Evolutionary conservation across 2,113 vertebrate genomes (phyloP).

Genomic region (Protobothrops flavoviridis): DNA sequence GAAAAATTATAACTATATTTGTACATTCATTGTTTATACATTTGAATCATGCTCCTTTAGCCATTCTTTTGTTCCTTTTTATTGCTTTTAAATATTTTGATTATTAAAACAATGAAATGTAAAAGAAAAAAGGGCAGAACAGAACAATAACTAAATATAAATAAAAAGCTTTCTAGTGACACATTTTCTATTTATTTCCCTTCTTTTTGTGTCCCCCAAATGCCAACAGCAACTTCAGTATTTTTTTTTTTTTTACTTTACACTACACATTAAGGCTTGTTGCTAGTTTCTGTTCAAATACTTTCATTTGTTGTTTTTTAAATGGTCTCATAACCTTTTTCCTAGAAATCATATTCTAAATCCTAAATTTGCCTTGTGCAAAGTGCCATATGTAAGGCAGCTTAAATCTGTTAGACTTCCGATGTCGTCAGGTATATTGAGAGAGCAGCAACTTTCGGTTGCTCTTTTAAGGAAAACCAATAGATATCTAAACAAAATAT

Average conservation of each 20-base stretch:
- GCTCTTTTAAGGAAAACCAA: not conserved
- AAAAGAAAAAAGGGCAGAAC: not conserved
- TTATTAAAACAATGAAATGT: not conserved
- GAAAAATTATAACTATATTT: not conserved
- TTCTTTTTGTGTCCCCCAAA: not conserved
- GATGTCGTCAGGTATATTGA: not conserved
- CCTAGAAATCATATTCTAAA: not conserved
- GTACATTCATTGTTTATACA: not conserved
- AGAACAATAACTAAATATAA: not conserved
- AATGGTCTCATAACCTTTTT: not conserved
- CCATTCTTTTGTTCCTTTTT: not conserved
- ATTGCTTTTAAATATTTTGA: not conserved
- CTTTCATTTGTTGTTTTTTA: not conserved
- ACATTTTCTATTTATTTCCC: not conserved
- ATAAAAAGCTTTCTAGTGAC: not conserved
- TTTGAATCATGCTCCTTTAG: not conserved
- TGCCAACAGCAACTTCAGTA: not conserved
- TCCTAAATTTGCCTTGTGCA: not conserved
- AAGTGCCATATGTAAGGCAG: not conserved
- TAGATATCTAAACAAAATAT: not conserved
- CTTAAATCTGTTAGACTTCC: not conserved
- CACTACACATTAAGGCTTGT: not conserved
- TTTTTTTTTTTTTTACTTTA: not conserved
- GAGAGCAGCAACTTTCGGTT: not conserved
- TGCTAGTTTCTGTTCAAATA: not conserved